Percentiles rank a stretch among this genome's conserved stretches.
These are phyloP conservation scores for Pollenia griseotomentosa DNA, from an alignment of 2,888 invertebrate genomes.

Conservation along the genomic window DNA sequence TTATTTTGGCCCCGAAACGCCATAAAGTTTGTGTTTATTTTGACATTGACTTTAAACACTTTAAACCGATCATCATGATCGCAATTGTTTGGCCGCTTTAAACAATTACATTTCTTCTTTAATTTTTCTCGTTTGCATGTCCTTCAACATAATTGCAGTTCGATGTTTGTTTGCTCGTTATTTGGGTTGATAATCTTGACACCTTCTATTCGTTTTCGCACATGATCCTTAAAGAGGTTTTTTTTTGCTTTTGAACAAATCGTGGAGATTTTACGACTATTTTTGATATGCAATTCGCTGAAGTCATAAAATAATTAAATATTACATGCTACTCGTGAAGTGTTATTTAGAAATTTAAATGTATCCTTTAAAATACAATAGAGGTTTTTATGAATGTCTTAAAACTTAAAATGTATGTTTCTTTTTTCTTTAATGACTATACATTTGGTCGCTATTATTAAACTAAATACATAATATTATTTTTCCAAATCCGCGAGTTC, in stretches of 20 bases:
- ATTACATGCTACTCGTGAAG: conserved; percentile 8
- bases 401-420: no score
- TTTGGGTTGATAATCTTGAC: conserved; percentile 44
- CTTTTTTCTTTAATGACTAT: neutral
- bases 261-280: conserved; percentile 21
- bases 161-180: neutral
- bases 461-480: neutral
- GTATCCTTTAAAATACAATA: neutral
- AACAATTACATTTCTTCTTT: neutral
- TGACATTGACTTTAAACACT: conserved; percentile 56
- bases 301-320: conserved; percentile 3
- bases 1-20: conserved; percentile 15
- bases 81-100: conserved; percentile 27
- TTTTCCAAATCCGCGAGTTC: neutral
- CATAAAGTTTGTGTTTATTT: conserved; percentile 63
- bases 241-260: conserved; percentile 7
- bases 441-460: neutral
- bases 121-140: conserved; percentile 30
- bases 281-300: neutral
- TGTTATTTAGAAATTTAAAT: conserved; percentile 3
- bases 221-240: neutral
- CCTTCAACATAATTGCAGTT: conserved; percentile 22
- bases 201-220: conserved; percentile 26
- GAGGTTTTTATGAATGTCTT: neutral
- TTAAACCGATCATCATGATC: conserved; percentile 37